phyloP scores from a whole-genome alignment of 2,113 vertebrate species.

The Myocastor coypus region DNA sequence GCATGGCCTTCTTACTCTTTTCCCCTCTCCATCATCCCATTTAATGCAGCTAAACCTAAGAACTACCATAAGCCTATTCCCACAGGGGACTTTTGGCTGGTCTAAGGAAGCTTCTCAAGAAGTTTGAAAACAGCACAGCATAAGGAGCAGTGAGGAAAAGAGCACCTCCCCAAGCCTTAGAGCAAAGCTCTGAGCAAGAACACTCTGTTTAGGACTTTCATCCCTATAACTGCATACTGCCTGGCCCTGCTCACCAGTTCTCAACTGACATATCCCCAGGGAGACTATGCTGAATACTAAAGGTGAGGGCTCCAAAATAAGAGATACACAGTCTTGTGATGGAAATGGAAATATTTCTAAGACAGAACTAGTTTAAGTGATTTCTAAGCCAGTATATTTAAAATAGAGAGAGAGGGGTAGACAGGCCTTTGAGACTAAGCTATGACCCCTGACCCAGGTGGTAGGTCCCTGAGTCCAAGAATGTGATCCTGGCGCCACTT shows the following conservation, averaged over 20 bases:
- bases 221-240: not conserved
- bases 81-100: not conserved
- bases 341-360: not conserved
- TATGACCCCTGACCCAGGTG: no score
- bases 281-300: not conserved
- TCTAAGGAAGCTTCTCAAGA: not conserved
- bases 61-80: not conserved
- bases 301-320: not conserved
- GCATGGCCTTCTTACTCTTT: not conserved
- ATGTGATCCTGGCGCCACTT: not conserved
- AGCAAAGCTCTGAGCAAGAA: not conserved
- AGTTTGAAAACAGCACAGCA: not conserved
- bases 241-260: not conserved
- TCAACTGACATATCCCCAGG: not conserved
- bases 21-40: not conserved
- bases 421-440: not conserved
- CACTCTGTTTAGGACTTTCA: not conserved
- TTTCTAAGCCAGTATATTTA: not conserved
- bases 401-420: not conserved
- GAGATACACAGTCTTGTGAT: not conserved
- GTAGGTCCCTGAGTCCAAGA: not conserved
- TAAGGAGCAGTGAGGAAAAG: not conserved
- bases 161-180: not conserved
- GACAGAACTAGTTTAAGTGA: not conserved
- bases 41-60: not conserved